Percentiles rank a stretch among this genome's conserved stretches.
phyloP scores from a whole-genome alignment of 2,888 invertebrate species.

The Chironomus riparius region DNA sequence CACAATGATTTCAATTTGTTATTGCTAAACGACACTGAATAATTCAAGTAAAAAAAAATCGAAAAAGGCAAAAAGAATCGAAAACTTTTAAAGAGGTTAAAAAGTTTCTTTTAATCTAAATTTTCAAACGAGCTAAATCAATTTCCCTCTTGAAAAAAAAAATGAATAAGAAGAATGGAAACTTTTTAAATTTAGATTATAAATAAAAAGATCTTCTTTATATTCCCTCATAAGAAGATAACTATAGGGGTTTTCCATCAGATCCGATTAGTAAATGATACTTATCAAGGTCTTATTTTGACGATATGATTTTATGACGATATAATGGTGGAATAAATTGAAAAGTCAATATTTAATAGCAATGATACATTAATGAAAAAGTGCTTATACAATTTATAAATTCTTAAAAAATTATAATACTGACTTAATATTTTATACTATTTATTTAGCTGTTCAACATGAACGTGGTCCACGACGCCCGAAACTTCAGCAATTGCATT shows the following conservation, averaged over 20 bases:
- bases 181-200: background rate
- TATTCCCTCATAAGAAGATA: background rate
- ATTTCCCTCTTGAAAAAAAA: background rate
- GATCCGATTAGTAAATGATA: slow-evolving; percentile 26
- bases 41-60: slow-evolving; percentile 9
- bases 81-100: background rate
- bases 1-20: background rate
- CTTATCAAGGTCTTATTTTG: background rate
- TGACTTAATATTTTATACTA: too few species aligned
- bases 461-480: slow-evolving; percentile 93
- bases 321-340: background rate
- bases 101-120: background rate
- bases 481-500: slow-evolving; percentile 69
- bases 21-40: slow-evolving; percentile 21
- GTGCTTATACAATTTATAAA: too few species aligned
- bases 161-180: background rate
- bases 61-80: slow-evolving; percentile 5
- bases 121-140: too few species aligned
- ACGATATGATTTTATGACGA: background rate
- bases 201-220: background rate
- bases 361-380: too few species aligned
- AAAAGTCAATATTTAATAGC: slow-evolving; percentile 16
- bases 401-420: too few species aligned
- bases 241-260: background rate
- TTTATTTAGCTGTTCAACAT: slow-evolving; percentile 81